Conservation (phyloP, 1,140 invertebrate genomes). For the Panulirus ornatus region DNA sequence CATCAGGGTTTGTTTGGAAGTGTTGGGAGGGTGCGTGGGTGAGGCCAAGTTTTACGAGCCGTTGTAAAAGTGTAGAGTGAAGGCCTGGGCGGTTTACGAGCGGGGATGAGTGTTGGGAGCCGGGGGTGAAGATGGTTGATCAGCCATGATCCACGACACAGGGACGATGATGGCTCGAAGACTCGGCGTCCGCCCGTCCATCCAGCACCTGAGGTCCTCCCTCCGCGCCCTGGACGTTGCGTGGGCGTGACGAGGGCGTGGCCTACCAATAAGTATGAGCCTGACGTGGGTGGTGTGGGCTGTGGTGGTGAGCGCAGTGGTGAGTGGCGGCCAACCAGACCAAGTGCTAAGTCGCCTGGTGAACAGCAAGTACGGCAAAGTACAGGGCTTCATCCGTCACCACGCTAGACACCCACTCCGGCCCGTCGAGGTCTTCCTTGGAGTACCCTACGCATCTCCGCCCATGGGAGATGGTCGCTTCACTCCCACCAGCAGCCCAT, state of each 20-base stretch:
- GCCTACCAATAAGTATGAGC: conserved; percentile 12
- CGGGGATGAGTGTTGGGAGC: background rate
- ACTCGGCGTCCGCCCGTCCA: conserved; percentile 9
- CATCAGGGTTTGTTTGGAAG: background rate
- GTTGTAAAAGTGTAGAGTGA: background rate
- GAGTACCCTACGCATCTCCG: conserved; percentile 84
- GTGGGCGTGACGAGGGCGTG: conserved; percentile 26
- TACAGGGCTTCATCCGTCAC: conserved; percentile 78
- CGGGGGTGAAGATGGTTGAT: background rate
- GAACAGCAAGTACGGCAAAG: conserved; percentile 79
- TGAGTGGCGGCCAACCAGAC: conserved; percentile 76
- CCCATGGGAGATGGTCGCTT: conserved; percentile 83
- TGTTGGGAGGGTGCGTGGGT: background rate
- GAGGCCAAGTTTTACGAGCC: background rate
- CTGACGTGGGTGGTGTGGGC: conserved; percentile 51
- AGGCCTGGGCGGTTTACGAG: background rate
- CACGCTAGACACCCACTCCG: conserved; percentile 86
- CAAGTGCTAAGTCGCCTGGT: conserved; percentile 76
- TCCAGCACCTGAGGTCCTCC: background rate
- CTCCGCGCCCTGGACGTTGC: background rate
- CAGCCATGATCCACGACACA: background rate
- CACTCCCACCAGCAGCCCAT: conserved; percentile 79
- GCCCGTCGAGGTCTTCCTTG: conserved; percentile 86
- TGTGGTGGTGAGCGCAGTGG: conserved; percentile 77
- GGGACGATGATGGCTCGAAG: background rate